phyloP scores from a whole-genome alignment of 2,888 invertebrate species.

The Drosophila histrio region DNA sequence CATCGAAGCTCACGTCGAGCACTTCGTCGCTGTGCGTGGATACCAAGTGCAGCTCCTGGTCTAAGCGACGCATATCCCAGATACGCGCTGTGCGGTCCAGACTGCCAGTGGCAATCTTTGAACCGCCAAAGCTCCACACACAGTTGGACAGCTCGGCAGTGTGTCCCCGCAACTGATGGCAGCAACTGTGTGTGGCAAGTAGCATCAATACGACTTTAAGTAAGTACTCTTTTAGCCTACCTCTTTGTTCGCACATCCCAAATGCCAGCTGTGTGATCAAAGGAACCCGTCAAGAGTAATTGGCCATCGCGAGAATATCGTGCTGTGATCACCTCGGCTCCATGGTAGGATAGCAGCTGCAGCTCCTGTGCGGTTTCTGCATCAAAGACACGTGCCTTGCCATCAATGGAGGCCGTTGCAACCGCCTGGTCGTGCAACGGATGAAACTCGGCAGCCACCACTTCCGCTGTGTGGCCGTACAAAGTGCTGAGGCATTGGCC shows the following conservation, averaged over 20 bases:
- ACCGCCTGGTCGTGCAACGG: constrained; percentile 86
- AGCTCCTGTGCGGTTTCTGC: constrained; percentile 88
- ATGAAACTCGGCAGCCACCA: constrained; percentile 89
- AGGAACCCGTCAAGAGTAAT: constrained; percentile 90
- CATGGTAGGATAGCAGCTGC: constrained; percentile 87
- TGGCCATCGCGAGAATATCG: constrained; percentile 89
- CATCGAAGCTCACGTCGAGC: constrained; percentile 91
- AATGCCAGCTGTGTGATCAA: constrained; percentile 90
- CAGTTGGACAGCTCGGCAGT: constrained; percentile 89
- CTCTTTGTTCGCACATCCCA: constrained; percentile 89
- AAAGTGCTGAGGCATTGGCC: constrained; percentile 89
- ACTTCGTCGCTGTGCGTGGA: constrained; percentile 89
- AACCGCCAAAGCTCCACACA: constrained; percentile 88
- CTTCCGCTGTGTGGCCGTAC: constrained; percentile 91
- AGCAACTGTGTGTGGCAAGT: constrained; percentile 84
- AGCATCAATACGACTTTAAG: not conserved
- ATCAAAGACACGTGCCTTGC: constrained; percentile 89
- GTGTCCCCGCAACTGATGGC: constrained; percentile 87
- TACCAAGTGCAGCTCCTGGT: constrained; percentile 86
- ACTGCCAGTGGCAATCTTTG: constrained; percentile 88
- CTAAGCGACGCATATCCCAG: constrained; percentile 87
- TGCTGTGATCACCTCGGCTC: constrained; percentile 90
- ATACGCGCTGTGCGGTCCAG: constrained; percentile 89
- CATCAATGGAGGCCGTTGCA: constrained; percentile 92
- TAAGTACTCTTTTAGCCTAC: constrained; percentile 80